Conservation (phyloP, 2,113 vertebrate species). For the Megaleporinus macrocephalus region DNA sequence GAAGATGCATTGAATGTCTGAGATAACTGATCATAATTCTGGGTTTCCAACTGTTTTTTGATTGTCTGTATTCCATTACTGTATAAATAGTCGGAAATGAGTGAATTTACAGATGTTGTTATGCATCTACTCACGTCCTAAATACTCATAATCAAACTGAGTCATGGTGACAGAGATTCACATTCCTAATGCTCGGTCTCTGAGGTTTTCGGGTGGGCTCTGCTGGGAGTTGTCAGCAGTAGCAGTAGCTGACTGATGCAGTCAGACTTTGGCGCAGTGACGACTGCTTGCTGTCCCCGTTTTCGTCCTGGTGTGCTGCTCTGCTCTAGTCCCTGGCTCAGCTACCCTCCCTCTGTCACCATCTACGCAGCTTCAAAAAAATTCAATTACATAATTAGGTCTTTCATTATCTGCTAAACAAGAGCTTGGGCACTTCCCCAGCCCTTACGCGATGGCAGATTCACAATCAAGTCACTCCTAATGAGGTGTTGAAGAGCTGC, state of each 20-base stretch:
- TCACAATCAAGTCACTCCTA: constrained; percentile 62
- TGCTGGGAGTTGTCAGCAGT: constrained; percentile 12
- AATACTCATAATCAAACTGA: background rate
- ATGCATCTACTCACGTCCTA: background rate
- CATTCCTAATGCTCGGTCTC: background rate
- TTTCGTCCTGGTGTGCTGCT: constrained; percentile 10
- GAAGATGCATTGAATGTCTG: no score
- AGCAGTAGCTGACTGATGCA: constrained; percentile 15
- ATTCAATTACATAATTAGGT: constrained; percentile 71
- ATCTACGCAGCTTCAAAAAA: constrained; percentile 60
- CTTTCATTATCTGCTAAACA: constrained; percentile 62
- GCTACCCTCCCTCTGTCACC: constrained; percentile 51
- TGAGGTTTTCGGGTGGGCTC: background rate
- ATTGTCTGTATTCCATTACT: no score
- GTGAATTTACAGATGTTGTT: no score
- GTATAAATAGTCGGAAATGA: no score
- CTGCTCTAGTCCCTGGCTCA: constrained; percentile 16
- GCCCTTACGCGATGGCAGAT: constrained; percentile 32
- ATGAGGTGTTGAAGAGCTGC: constrained; percentile 29
- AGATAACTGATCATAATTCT: no score
- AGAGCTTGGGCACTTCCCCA: constrained; percentile 31
- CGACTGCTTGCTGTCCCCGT: background rate
- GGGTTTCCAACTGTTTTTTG: no score
- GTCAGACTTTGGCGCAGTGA: constrained; percentile 25
- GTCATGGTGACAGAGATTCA: background rate